Base-by-base conservation (phyloP, 2,888 invertebrate species). In the Dichetophora obliterata region DNA sequence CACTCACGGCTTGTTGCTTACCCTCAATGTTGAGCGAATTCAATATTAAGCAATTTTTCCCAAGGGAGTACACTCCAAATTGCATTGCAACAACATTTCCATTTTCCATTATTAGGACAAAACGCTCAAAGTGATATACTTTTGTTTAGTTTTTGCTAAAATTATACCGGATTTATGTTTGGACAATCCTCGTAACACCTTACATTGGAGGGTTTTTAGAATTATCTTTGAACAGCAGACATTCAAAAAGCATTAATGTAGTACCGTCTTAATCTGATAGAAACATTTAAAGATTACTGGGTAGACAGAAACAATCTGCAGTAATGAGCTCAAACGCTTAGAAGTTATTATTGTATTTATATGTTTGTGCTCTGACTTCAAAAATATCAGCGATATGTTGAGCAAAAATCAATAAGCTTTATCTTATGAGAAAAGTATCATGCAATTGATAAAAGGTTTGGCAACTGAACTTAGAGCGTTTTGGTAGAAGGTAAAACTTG, bases 31-130 rank as follows among this genome's bases (percentile, higher is more conserved):
- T 50, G 27, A 52, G 16, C 52, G 8, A 52, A 31, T 27, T 24
- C 9, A 43, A 54, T 14, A 72, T 37, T 9, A 72, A 37, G 61
- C 59, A 57, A 72, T 72, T 59, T 37, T 43, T 72, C 72, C 72
- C 61, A 2, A 34, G 72, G 37, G 72, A 72, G 3, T 6, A 2
- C 24, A 34, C 8, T 5, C n/a, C 3, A 69, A 24, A 69, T 69
- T 69, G 72, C 57, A 59, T 5, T 72, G 72, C 54, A 57, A 34
- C 19, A 72, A 72, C 37, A 80, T 76, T 80, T 83, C 82, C 81
- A 85, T 85, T 84, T 86, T 85, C 69, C 72, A 86, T 86, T 85
- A 86, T 85, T 86, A 85, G 86, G 82, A 82, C 80, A 84, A 86
- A 83, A 84, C 82, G 82, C 81, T 83, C 75, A 83, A 83, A 86